A percentile compares a stretch with the other conserved stretches of the same genome.
Conservation (phyloP, 2,797 vertebrate genomes). For the Silurus aristotelis region DNA sequence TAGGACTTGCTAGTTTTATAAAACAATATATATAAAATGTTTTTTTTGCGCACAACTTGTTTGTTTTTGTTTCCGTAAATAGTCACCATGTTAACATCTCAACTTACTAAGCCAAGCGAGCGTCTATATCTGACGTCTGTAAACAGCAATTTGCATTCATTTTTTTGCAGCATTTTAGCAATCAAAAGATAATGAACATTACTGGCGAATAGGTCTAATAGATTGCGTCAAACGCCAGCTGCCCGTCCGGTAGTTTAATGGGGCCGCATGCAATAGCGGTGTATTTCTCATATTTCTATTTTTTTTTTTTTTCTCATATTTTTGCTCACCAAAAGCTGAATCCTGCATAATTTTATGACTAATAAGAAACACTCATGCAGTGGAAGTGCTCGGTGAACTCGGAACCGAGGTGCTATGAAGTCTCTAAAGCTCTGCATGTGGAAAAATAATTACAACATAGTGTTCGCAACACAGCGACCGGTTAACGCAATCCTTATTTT, state of each 20-base stretch:
- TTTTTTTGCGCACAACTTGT: neutral
- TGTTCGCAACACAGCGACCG: neutral
- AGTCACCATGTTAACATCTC: neutral
- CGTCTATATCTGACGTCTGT: neutral
- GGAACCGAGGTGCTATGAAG: constrained; percentile 1
- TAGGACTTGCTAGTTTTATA: neutral
- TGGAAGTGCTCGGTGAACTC: constrained; percentile 49
- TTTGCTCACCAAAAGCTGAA: constrained; percentile 37
- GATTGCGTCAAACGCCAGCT: constrained; percentile 23
- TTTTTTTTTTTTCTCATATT: neutral
- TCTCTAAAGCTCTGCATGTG: constrained; percentile 43
- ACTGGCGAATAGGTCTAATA: neutral
- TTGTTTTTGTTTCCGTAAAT: neutral
- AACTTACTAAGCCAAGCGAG: neutral
- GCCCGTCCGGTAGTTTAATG: neutral
- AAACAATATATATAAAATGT: neutral
- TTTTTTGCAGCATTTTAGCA: neutral
- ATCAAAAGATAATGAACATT: constrained; percentile 9
- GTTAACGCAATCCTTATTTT: neutral
- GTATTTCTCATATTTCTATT: constrained; percentile 15
- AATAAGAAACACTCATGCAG: constrained; percentile 55
- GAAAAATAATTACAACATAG: constrained; percentile 34
- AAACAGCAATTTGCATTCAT: neutral
- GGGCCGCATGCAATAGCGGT: neutral
- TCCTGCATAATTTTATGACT: constrained; percentile 59